Percentiles rank a stretch among this genome's conserved stretches.
These are phyloP conservation scores for Nestor notabilis DNA, from an alignment of 2,113 vertebrate species.

Conservation along the genomic window DNA sequence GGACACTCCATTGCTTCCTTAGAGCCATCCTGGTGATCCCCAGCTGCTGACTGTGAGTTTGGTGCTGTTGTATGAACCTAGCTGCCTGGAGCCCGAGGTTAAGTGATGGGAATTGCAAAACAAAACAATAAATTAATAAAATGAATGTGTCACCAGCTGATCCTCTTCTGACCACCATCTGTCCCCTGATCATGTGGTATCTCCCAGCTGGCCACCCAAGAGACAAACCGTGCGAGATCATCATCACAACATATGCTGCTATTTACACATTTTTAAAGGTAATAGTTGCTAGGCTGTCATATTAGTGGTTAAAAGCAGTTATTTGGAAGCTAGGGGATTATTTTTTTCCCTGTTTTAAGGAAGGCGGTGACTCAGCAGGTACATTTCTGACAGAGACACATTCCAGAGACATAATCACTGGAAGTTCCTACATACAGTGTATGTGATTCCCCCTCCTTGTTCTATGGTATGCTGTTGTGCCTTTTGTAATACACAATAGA, in stretches of 20 bases:
- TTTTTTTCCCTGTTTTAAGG: neutral
- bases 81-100: constrained; percentile 12
- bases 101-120: constrained; percentile 34
- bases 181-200: constrained; percentile 66
- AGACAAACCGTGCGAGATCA: constrained; percentile 58
- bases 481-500: neutral
- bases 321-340: constrained; percentile 2
- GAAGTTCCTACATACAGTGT: neutral
- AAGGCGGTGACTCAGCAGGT: constrained; percentile 58
- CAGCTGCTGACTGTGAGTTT: neutral
- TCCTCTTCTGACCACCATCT: constrained; percentile 71
- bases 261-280: constrained; percentile 67
- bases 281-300: constrained; percentile 53
- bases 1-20: rapidly evolving
- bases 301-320: constrained; percentile 37
- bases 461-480: neutral
- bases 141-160: constrained; percentile 63
- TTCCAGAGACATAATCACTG: neutral
- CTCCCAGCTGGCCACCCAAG: constrained; percentile 66
- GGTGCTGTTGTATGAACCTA: neutral
- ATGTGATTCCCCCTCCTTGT: neutral
- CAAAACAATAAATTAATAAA: constrained; percentile 60
- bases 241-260: constrained; percentile 63
- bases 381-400: neutral
- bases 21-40: neutral